These are phyloP conservation scores for Sitta europaea DNA, from an alignment of 2,113 vertebrate species.

Conservation along the genomic window DNA sequence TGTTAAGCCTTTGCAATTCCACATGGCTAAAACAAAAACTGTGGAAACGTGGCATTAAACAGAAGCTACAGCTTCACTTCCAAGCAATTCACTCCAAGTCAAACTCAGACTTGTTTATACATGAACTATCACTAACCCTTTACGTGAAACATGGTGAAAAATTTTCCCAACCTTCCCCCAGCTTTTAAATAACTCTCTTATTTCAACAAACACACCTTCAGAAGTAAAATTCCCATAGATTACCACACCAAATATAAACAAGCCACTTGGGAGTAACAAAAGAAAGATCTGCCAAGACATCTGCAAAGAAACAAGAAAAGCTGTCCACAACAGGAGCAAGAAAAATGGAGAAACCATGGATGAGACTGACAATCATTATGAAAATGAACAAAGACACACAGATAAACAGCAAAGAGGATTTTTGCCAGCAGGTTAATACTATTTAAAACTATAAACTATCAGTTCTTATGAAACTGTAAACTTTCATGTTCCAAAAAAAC, in stretches of 20 bases:
- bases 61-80: not conserved
- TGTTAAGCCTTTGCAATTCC: not conserved
- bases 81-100: not conserved
- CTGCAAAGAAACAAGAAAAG: not conserved
- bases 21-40: not conserved
- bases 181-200: not conserved
- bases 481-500: not conserved
- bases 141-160: not conserved
- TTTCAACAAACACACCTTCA: not conserved
- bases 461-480: not conserved
- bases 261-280: not conserved
- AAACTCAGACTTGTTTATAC: not conserved
- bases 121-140: not conserved
- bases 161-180: not conserved
- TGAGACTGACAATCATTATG: not conserved
- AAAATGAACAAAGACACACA: rapidly evolving
- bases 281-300: not conserved
- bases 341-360: not conserved
- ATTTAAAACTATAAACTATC: not conserved
- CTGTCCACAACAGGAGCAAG: not conserved
- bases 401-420: not conserved
- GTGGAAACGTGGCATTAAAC: not conserved
- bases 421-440: not conserved
- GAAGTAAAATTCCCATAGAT: not conserved
- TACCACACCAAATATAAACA: not conserved